These are phyloP conservation scores for Craniophora ligustri DNA, from an alignment of 2,888 invertebrate genomes.

Conservation along the genomic window DNA sequence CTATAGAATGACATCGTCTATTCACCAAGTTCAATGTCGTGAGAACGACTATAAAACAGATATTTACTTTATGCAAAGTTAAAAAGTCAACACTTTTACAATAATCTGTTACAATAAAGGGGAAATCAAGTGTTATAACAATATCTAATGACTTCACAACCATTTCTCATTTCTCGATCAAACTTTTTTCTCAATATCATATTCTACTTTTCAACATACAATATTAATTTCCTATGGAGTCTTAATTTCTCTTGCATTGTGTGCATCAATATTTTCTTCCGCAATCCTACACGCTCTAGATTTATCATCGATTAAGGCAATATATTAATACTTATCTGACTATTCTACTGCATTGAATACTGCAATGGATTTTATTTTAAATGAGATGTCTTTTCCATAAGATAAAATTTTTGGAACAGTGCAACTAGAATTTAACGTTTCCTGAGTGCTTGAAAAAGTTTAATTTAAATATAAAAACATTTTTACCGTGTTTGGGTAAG, in stretches of 20 bases:
- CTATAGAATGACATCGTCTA: too few relatives aligned
- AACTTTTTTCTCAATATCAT: conserved; percentile 22
- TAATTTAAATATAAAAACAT: too few relatives aligned
- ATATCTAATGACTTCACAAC: conserved; percentile 28
- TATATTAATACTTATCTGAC: conserved; percentile 2
- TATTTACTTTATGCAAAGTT: neutral
- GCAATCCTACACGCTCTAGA: conserved; percentile 47
- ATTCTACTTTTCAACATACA: conserved; percentile 24
- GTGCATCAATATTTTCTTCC: conserved; percentile 51
- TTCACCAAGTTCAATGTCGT: conserved; percentile 3
- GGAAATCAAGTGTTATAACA: conserved; percentile 32
- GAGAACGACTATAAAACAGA: neutral
- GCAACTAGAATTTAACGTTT: too few relatives aligned
- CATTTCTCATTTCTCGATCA: conserved; percentile 28
- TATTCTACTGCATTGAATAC: too few relatives aligned
- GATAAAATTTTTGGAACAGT: too few relatives aligned
- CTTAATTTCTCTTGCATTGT: conserved; percentile 47
- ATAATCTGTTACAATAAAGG: conserved; percentile 19
- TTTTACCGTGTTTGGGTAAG: too few relatives aligned
- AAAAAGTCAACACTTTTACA: neutral
- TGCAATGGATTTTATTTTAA: too few relatives aligned
- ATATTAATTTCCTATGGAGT: conserved; percentile 17
- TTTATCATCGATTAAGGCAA: conserved; percentile 23
- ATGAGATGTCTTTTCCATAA: too few relatives aligned
- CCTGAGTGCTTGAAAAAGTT: too few relatives aligned